These are phyloP conservation scores for Oncorhynchus kisutch DNA, from an alignment of 2,113 vertebrate species.

Conservation along the genomic window DNA sequence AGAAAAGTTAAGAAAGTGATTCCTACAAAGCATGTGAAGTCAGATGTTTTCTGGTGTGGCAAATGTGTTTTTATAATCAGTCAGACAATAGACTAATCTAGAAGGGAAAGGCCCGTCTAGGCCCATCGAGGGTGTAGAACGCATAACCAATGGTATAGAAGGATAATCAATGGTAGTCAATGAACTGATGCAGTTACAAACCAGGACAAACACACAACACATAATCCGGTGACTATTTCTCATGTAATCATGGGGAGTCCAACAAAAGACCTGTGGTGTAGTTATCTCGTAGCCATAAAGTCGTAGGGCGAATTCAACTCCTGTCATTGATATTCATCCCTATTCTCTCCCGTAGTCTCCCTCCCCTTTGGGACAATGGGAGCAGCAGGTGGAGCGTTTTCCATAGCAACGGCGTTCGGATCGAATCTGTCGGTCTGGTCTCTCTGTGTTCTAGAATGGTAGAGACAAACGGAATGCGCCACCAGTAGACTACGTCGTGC, in stretches of 20 bases:
- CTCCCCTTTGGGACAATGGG: slow-evolving; percentile 66
- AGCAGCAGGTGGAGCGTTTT: slow-evolving; percentile 81
- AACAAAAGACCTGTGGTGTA: slow-evolving; percentile 31
- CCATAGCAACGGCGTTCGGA: slow-evolving; percentile 55
- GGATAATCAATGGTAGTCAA: too few relatives aligned
- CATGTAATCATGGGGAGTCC: slow-evolving; percentile 4
- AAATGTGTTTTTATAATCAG: neutral
- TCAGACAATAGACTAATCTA: neutral
- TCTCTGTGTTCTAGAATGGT: slow-evolving; percentile 17
- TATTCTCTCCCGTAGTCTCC: neutral
- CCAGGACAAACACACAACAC: slow-evolving; percentile 9
- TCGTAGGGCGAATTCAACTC: slow-evolving; percentile 77
- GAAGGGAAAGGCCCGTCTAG: neutral
- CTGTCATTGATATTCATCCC: slow-evolving; percentile 64
- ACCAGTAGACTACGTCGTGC: slow-evolving; percentile 37
- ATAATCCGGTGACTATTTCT: slow-evolving; percentile 1
- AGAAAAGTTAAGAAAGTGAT: too few relatives aligned
- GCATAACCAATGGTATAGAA: too few relatives aligned
- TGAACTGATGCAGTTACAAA: neutral
- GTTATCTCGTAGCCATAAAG: slow-evolving; percentile 68
- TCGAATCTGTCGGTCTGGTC: slow-evolving; percentile 63
- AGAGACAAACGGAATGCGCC: slow-evolving; percentile 71
- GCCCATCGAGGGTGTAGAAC: too few relatives aligned
- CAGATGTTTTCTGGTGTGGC: slow-evolving; percentile 1
- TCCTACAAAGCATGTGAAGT: slow-evolving; percentile 52